Base-by-base conservation (phyloP, 1,140 invertebrate genomes). In the Dysdera silvatica region DNA sequence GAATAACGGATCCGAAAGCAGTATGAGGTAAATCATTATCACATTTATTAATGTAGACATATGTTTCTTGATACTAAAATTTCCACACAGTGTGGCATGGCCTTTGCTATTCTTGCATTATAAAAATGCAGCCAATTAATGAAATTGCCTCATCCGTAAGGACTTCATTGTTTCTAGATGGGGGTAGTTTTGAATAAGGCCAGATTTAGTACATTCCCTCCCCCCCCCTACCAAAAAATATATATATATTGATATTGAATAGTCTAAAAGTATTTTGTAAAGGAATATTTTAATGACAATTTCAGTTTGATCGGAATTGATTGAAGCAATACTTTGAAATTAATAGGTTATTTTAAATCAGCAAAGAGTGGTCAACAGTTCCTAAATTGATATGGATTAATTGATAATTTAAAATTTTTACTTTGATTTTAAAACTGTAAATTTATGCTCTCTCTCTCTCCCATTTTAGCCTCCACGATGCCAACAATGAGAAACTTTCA, bases 401-500 rank as follows among this genome's bases (percentile, higher is more conserved):
- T n/a, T n/a, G n/a, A n/a, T n/a, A n/a, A n/a, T n/a, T n/a, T n/a
- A n/a, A n/a, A n/a, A n/a, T n/a, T n/a, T n/a, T n/a, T n/a, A n/a
- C n/a, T n/a, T n/a, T n/a, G n/a, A n/a, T n/a, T n/a, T n/a, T n/a
- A n/a, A n/a, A n/a, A n/a, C n/a, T n/a, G n/a, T n/a, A n/a, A n/a
- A n/a, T n/a, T n/a, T n/a, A n/a, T n/a, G n/a, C n/a, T n/a, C n/a
- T n/a, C n/a, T n/a, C n/a, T n/a, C n/a, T n/a, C n/a, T n/a, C n/a
- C n/a, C n/a, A n/a, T n/a, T n/a, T n/a, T n/a, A n/a, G n/a, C n/a
- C n/a, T n/a, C n/a, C n/a, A n/a, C n/a, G n/a, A n/a, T n/a, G n/a
- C n/a, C 31, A 51, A 23, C 41, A 60, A 48, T 43, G 58, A 60
- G 26, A 40, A 28, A n/a, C 58, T 51, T n/a, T 60, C 48, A 5